phyloP scores from a whole-genome alignment of 2,113 vertebrate species.

The rat (Rattus norvegicus) region DNA sequence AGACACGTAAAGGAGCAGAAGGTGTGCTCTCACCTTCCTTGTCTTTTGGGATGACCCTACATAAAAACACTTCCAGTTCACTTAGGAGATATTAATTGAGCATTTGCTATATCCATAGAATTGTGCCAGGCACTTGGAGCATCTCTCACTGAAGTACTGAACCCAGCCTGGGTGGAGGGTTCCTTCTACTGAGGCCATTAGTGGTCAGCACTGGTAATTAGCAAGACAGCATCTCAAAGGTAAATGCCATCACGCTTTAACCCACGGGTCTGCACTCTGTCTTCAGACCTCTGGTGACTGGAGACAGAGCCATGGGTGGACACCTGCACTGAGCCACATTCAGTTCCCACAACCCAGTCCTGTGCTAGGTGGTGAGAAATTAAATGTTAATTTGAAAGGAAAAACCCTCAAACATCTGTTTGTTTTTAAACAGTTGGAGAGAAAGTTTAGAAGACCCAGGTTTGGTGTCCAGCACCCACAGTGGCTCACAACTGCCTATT shows the following conservation, averaged over 20 bases:
- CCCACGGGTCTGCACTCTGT: neutral
- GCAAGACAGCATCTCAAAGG: neutral
- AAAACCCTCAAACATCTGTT: neutral
- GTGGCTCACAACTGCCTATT: neutral
- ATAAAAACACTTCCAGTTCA: neutral
- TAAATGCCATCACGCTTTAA: neutral
- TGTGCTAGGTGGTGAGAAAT: neutral
- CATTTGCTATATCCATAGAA: neutral
- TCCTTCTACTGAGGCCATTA: neutral
- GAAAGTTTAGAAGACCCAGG: neutral
- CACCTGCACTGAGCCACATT: neutral
- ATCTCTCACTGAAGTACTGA: neutral
- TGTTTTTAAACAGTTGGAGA: neutral
- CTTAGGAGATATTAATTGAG: neutral
- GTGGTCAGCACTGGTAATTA: neutral
- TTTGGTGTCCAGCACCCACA: neutral
- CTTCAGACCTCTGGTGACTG: neutral
- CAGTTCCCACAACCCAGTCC: neutral
- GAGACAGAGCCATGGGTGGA: neutral
- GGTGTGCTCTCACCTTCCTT: no score
- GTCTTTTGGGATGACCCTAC: neutral
- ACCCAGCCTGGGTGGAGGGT: neutral
- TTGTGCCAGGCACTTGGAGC: neutral
- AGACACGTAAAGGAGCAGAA: neutral
- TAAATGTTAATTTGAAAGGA: neutral